Evolutionary conservation across 2,797 vertebrate genomes (phyloP), one percentile per base, ranked within the genome.

Genomic region (Enteromius anoplus): DNA sequence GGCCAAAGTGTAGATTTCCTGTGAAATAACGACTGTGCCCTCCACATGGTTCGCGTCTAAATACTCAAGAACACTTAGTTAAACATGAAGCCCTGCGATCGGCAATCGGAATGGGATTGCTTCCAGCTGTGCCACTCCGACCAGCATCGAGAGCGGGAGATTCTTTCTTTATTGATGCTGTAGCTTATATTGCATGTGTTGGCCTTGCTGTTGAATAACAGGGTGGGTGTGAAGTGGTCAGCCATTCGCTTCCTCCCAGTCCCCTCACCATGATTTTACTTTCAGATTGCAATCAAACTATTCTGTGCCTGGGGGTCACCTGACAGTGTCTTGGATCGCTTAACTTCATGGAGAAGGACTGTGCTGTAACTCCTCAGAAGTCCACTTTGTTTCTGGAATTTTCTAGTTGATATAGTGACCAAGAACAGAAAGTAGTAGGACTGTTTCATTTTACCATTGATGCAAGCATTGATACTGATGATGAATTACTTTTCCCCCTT

Each of bases 1-100:
- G 91, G 92, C 91, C 93, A 84, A 93, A 94, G 92, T 94, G 93
- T 93, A 92, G 93, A 94, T 94, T 94, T 95, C 93, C 93, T 94
- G 93, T 92, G 89, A 92, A 94, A 90, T 92, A 88, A 89, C 91
- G 91, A 93, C 92, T 91, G 91, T 88, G 88, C 92, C 90, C 92
- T 91, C 85, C 75, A 26, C 70, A 73, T 86, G 85, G 78, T 85
- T 79, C 19, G 45, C 49, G 86, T 86, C 78, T 86, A 83, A 86
- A 86, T 87, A 84, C 89, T 85, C 87, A 84, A 80, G 84, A 86
- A 86, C 85, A 89, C 85, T 88, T 87, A 83, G 86, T 88, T 88
- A 86, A 93, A 92, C 93, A 93, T 92, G 92, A 77, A 90, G 90
- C 88, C 88, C 88, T 64, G 84, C 88, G 84, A 80, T 84, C 84